phyloP scores from a whole-genome alignment of 2,888 invertebrate species.

The Ormyrus rosae region DNA sequence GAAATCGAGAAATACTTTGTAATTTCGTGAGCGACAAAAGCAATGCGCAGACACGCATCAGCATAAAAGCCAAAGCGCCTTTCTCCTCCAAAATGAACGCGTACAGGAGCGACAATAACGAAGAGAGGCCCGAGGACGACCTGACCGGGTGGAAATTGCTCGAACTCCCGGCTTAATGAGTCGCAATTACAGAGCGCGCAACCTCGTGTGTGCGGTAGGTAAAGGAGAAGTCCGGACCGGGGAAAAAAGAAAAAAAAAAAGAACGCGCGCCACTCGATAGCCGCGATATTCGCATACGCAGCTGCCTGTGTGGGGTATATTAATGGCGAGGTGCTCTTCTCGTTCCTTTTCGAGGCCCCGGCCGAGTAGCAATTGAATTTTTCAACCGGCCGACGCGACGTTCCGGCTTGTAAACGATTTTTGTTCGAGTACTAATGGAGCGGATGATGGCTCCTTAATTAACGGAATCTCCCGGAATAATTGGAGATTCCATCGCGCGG shows the following conservation, averaged over 20 bases:
- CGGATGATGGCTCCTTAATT: too few relatives aligned
- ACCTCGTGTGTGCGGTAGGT: slow-evolving; percentile 36
- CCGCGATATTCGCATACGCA: neutral
- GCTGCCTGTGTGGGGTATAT: neutral
- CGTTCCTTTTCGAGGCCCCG: neutral
- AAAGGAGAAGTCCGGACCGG: neutral
- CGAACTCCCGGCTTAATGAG: slow-evolving; percentile 46
- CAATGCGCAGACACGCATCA: too few relatives aligned
- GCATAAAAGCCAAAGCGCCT: too few relatives aligned
- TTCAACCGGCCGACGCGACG: too few relatives aligned
- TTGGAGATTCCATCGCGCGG: too few relatives aligned
- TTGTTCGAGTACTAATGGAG: too few relatives aligned
- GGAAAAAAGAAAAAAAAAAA: neutral
- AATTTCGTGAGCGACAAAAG: too few relatives aligned
- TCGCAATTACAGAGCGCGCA: slow-evolving; percentile 37
- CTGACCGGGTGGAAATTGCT: slow-evolving; percentile 37
- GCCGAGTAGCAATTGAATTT: too few relatives aligned
- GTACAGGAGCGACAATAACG: slow-evolving; percentile 16
- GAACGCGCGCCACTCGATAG: slow-evolving; percentile 3
- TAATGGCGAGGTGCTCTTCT: slow-evolving; percentile 2
- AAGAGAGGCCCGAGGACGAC: slow-evolving; percentile 9
- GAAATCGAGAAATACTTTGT: too few relatives aligned
- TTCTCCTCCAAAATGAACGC: neutral
- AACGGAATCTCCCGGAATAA: too few relatives aligned
- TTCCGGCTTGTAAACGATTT: too few relatives aligned